Percentiles rank a stretch among this genome's conserved stretches.
Conservation (phyloP, 2,797 vertebrate genomes). For the Typhlichthys subterraneus region DNA sequence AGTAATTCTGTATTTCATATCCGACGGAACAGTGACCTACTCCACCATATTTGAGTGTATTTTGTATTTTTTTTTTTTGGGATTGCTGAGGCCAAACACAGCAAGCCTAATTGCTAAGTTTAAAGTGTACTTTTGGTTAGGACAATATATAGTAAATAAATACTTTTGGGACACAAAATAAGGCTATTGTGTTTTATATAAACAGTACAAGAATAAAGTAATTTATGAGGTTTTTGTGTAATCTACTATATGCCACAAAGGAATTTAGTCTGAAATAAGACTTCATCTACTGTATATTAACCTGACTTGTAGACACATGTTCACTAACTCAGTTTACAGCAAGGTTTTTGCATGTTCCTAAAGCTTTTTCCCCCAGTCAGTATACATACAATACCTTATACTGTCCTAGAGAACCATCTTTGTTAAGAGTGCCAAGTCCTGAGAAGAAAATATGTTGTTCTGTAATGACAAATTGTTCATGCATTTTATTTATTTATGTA, state of each 20-base stretch:
- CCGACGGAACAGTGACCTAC: constrained; percentile 25
- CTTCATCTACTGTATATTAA: constrained; percentile 10
- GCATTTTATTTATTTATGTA: constrained; percentile 41
- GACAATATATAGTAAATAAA: constrained; percentile 29
- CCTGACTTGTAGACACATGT: constrained; percentile 36
- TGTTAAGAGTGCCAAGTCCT: no score
- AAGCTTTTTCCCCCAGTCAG: no score
- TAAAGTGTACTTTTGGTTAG: constrained; percentile 34
- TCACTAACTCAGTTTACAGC: background rate
- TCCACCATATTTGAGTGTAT: constrained; percentile 44
- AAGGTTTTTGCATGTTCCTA: background rate
- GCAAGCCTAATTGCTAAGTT: constrained; percentile 26
- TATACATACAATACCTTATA: no score
- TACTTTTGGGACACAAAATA: constrained; percentile 10
- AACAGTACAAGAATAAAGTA: background rate
- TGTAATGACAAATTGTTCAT: no score
- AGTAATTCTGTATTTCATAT: constrained; percentile 1
- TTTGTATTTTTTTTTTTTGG: constrained; percentile 9
- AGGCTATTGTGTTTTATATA: background rate
- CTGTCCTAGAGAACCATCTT: no score
- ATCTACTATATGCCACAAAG: constrained; percentile 1
- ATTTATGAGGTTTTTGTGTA: background rate
- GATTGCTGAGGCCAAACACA: background rate
- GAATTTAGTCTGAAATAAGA: background rate
- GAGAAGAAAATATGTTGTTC: no score